Percentiles rank a stretch among this genome's conserved stretches.
These are phyloP conservation scores for Ichneumon xanthorius DNA, from an alignment of 2,888 invertebrate species.

Conservation along the genomic window DNA sequence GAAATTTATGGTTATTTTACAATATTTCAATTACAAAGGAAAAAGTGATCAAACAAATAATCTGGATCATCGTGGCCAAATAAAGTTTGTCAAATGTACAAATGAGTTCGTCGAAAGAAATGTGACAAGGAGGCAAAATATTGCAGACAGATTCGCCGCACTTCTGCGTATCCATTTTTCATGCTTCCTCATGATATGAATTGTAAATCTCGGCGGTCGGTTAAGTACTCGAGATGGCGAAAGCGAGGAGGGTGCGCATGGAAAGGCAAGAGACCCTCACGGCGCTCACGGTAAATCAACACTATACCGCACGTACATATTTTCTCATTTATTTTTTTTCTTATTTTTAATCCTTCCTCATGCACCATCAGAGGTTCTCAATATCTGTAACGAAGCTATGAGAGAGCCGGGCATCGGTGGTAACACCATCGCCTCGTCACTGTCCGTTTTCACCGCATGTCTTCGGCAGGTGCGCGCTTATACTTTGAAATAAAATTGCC, in stretches of 20 bases:
- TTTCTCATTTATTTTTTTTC: conserved; percentile 8
- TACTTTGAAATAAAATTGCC: conserved; percentile 66
- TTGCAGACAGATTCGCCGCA: neutral
- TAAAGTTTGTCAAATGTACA: neutral
- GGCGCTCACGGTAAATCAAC: conserved; percentile 66
- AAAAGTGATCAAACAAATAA: neutral
- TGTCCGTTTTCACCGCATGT: conserved; percentile 65
- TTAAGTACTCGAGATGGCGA: conserved; percentile 83
- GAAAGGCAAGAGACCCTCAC: conserved; percentile 46
- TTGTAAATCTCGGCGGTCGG: conserved; percentile 52
- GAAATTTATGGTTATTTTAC: neutral
- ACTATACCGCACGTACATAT: conserved; percentile 44
- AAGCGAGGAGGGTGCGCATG: conserved; percentile 8
- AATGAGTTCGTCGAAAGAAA: neutral
- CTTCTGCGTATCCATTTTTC: conserved; percentile 50
- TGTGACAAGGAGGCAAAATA: neutral
- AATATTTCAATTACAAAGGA: neutral
- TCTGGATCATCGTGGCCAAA: neutral
- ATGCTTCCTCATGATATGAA: conserved; percentile 45
- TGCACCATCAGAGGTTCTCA: conserved; percentile 53
- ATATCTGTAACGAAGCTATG: conserved; percentile 48
- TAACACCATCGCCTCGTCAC: conserved; percentile 66
- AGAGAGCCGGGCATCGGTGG: conserved; percentile 25
- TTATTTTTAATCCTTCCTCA: conserved; percentile 28
- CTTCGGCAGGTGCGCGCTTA: conserved; percentile 5